Base-by-base conservation (phyloP, 2,113 vertebrate species). In the Misgurnus anguillicaudatus region DNA sequence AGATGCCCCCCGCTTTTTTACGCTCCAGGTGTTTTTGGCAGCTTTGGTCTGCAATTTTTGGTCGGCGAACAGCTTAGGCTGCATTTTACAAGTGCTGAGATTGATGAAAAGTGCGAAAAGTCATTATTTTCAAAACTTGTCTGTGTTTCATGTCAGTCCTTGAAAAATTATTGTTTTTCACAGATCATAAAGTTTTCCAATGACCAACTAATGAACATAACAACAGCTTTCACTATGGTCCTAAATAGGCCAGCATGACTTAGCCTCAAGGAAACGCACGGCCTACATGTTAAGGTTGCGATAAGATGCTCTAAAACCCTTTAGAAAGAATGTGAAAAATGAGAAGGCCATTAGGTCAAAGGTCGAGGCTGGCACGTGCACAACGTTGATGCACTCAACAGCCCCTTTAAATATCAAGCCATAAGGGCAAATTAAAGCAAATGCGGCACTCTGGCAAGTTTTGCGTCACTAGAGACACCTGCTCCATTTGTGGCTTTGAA, bases 291-390 rank as follows among this genome's bases (percentile, higher is more conserved):
- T 66, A 41, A 66, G 70, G 21, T 80, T 58, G n/a, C 5, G 17
- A 62, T 39, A 66, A 45, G 71, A 65, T 69, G 24, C 19, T 69
- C 24, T 67, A 78, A 31, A 64, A 78, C 53, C 55, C 65, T 45
- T 61, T 47, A 38, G 55, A 61, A 45, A 61, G 41, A 67, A 60
- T 45, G 45, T 78, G 65, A 78, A 79, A 79, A 79, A 79, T 79
- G 66, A 71, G 55, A 17, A 61, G 48, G 66, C 57, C 66, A 38
- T 31, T 47, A 21, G 77, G 66, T 71, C 42, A 38, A 47, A 61
- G 66, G 42, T 5, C 31, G 5, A 41, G 9, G 47, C 36, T 38
- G 24, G 57, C 48, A 16, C 41, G 62, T 42, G 48, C 45, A 61
- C 55, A 62, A 69, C 2, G 57, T 31, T 31, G 55, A 41, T 62